Evolutionary conservation across 2,888 invertebrate species (phyloP).

Genomic region (Cabera pusaria): DNA sequence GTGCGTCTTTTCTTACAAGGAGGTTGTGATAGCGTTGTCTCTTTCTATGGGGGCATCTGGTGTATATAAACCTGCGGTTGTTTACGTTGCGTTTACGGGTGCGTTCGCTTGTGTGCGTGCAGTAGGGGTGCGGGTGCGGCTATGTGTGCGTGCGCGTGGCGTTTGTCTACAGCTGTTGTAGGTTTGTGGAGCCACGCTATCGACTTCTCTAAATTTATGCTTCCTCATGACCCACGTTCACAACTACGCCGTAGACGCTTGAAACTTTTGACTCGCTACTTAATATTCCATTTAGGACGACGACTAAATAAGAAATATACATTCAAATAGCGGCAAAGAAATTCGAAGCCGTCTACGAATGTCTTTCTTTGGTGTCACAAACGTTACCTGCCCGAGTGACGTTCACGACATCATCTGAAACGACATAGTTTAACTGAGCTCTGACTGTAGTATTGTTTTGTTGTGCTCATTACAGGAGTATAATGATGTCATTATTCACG

Average conservation of each 20-base stretch:
- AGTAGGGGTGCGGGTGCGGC: conserved; percentile 67
- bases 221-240: conserved; percentile 77
- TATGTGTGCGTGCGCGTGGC: conserved; percentile 65
- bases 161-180: conserved; percentile 79
- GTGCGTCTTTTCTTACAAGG: conserved; percentile 58
- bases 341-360: conserved; percentile 33
- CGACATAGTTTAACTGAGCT: conserved; percentile 33
- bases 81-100: conserved; percentile 69
- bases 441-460: conserved; percentile 38
- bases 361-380: conserved; percentile 29
- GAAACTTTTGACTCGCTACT: conserved; percentile 52
- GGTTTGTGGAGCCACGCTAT: conserved; percentile 66
- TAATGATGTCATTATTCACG: conserved; percentile 76
- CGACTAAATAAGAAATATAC: conserved; percentile 49
- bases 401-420: conserved; percentile 31
- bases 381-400: conserved; percentile 32
- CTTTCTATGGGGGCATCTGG: conserved; percentile 80
- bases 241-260: conserved; percentile 50
- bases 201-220: conserved; percentile 77
- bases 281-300: conserved; percentile 58
- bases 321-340: conserved; percentile 47
- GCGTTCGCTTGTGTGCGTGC: conserved; percentile 47
- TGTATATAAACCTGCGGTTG: conserved; percentile 78
- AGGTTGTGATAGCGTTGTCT: conserved; percentile 59
- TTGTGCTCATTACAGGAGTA: conserved; percentile 63